Evolutionary conservation across 1,140 invertebrate genomes (phyloP).

Genomic region (Eurosta solidaginis): DNA sequence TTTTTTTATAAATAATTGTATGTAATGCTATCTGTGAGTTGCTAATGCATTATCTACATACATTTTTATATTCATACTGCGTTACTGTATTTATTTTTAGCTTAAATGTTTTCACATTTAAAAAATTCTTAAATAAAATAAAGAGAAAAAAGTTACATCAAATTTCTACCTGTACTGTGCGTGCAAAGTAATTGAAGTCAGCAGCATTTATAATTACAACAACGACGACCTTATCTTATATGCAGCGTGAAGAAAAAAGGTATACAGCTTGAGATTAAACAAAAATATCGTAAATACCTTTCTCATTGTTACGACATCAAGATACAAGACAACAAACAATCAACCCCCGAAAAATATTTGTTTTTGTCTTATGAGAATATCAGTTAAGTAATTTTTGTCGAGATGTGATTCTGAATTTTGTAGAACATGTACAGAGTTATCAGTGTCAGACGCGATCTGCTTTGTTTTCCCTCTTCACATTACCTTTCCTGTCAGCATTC

Average conservation of each 20-base stretch:
- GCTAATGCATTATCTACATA: background rate
- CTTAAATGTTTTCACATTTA: background rate
- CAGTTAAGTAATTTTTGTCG: background rate
- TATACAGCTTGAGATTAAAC: no score
- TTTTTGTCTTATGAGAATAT: background rate
- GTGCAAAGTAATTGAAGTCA: background rate
- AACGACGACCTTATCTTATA: background rate
- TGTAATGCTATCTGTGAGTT: background rate
- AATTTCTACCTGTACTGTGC: background rate
- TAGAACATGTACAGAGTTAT: background rate
- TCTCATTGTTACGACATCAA: no score
- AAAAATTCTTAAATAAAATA: background rate
- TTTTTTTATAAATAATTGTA: background rate
- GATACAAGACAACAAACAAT: background rate
- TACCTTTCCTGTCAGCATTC: background rate
- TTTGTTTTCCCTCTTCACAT: background rate
- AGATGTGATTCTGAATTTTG: background rate
- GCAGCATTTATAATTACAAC: background rate
- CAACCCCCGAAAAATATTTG: background rate
- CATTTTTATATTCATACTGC: background rate
- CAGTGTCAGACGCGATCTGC: background rate
- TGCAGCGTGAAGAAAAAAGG: background rate
- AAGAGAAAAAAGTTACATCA: background rate
- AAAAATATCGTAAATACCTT: no score
- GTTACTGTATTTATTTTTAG: background rate